A percentile compares a stretch with the other conserved stretches of the same genome.
phyloP scores from a whole-genome alignment of 2,113 vertebrate species.

The Ctenomys sociabilis region DNA sequence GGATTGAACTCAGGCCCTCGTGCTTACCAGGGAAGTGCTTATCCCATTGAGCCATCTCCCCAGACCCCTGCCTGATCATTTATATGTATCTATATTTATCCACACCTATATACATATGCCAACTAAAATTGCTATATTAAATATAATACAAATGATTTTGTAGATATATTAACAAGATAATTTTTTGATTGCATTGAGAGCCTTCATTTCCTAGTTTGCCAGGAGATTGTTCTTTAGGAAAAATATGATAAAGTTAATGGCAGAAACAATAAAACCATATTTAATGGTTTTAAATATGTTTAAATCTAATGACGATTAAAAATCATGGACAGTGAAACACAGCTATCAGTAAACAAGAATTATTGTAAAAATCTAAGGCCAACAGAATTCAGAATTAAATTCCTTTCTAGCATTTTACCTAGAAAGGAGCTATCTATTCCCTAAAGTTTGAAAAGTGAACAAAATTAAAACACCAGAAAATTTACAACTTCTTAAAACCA shows the following conservation, averaged over 20 bases:
- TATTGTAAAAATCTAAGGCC: conserved; percentile 37
- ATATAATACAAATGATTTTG: conserved; percentile 34
- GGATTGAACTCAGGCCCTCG: no score
- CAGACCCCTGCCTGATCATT: background rate
- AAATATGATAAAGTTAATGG: conserved; percentile 33
- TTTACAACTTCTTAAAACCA: background rate
- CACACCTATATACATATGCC: background rate
- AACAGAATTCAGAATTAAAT: conserved; percentile 14
- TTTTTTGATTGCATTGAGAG: background rate
- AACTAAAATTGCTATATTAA: background rate
- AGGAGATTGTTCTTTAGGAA: conserved; percentile 40
- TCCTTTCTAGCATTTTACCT: background rate
- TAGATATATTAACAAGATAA: background rate
- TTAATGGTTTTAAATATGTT: background rate
- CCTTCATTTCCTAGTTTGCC: conserved; percentile 29
- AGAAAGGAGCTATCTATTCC: background rate
- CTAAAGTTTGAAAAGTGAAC: conserved; percentile 20
- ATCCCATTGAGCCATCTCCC: no score
- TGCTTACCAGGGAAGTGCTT: no score
- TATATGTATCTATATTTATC: background rate
- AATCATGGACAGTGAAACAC: conserved; percentile 17
- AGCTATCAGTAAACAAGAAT: conserved; percentile 30
- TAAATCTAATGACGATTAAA: background rate
- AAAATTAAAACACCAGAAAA: conserved; percentile 56
- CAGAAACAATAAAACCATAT: background rate